phyloP scores from a whole-genome alignment of 2,888 invertebrate genomes.

The Drosophila formosana region DNA sequence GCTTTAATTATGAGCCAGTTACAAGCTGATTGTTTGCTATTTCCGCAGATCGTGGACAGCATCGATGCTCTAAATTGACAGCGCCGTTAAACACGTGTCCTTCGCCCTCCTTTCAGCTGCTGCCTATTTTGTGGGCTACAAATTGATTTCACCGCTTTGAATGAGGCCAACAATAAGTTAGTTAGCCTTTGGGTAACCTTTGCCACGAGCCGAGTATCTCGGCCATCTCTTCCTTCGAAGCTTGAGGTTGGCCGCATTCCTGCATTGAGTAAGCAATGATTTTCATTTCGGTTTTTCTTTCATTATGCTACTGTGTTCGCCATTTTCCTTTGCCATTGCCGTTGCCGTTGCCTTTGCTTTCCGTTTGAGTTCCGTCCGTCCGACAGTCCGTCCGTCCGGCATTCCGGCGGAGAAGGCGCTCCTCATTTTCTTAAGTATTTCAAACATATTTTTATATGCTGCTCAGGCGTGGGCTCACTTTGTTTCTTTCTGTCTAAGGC shows the following conservation, averaged over 20 bases:
- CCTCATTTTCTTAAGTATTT: conserved; percentile 71
- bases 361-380: conserved; percentile 10
- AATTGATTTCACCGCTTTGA: conserved; percentile 41
- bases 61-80: conserved; percentile 35
- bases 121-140: conserved; percentile 33
- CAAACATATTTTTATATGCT: conserved; percentile 63
- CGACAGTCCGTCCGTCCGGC: neutral
- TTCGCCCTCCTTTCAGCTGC: neutral
- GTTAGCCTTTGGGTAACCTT: conserved; percentile 38
- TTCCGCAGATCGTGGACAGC: neutral
- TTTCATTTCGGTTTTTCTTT: conserved; percentile 49
- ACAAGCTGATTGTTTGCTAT: conserved; percentile 1
- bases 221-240: neutral
- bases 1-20: conserved; percentile 16
- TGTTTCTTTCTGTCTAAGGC: conserved; percentile 29
- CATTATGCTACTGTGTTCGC: conserved; percentile 24
- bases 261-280: conserved; percentile 51
- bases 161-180: conserved; percentile 37
- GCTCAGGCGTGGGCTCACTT: conserved; percentile 46
- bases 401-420: conserved; percentile 19
- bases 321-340: conserved; percentile 9
- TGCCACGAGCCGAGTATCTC: conserved; percentile 5
- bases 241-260: conserved; percentile 13
- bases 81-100: conserved; percentile 23
- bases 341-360: conserved; percentile 6